phyloP scores from a whole-genome alignment of 2,113 vertebrate genomes.

The Tenrec ecaudatus region DNA sequence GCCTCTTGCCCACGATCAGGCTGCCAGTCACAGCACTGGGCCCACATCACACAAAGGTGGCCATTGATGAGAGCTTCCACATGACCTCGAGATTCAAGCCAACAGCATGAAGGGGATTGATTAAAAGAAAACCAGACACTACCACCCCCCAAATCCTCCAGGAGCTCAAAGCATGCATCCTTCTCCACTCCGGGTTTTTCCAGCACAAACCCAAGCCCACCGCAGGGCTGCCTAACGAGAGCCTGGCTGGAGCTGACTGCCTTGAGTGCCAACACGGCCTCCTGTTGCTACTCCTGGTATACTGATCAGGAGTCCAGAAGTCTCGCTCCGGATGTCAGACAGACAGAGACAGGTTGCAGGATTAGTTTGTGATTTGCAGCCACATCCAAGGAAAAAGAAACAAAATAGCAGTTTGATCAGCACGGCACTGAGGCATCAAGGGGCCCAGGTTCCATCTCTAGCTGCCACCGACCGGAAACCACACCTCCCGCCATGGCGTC shows the following conservation, averaged over 20 bases:
- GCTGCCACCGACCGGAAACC: background rate
- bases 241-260: background rate
- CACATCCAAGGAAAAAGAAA: constrained; percentile 15
- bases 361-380: constrained; percentile 27
- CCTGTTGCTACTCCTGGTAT: background rate
- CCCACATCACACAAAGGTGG: background rate
- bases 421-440: rapidly evolving
- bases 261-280: background rate
- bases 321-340: background rate
- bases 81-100: background rate
- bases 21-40: background rate
- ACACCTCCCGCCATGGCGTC: too few relatives aligned
- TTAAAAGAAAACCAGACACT: background rate
- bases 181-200: background rate
- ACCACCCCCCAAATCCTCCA: background rate
- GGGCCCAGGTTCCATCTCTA: background rate
- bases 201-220: background rate
- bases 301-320: background rate
- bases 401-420: background rate
- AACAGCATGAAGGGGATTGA: background rate
- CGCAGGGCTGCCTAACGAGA: background rate
- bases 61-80: background rate
- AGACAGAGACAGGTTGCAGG: background rate
- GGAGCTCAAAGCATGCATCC: background rate
- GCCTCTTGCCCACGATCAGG: background rate